Evolutionary conservation across 2,113 vertebrate genomes (phyloP).

Genomic region (Hippocampus zosterae): DNA sequence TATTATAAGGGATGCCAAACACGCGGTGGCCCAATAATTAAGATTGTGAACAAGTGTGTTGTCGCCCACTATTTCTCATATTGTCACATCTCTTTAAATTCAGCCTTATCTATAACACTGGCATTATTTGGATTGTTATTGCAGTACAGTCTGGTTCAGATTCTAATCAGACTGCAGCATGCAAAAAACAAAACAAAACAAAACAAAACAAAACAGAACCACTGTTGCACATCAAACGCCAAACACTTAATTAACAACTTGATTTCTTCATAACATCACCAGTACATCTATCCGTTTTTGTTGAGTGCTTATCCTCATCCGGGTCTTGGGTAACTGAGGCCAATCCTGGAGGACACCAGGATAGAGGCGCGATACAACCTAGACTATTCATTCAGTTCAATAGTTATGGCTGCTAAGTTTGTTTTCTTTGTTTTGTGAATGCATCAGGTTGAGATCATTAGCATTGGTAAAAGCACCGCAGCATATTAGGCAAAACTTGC

Average conservation of each 20-base stretch:
- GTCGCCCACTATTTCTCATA: neutral
- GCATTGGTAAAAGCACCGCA: too few species aligned
- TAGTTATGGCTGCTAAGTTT: too few species aligned
- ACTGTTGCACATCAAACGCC: neutral
- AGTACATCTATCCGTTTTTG: too few species aligned
- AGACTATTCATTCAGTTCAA: too few species aligned
- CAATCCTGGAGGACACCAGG: too few species aligned
- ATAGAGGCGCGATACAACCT: too few species aligned
- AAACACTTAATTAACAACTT: neutral
- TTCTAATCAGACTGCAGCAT: neutral
- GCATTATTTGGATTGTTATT: neutral
- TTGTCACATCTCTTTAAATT: neutral
- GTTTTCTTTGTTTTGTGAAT: too few species aligned
- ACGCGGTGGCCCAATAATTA: neutral
- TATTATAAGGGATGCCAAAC: conserved; percentile 1
- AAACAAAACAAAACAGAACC: neutral
- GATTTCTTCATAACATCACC: neutral
- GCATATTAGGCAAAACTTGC: too few species aligned
- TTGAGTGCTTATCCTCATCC: too few species aligned
- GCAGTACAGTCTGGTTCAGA: neutral
- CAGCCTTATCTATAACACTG: neutral
- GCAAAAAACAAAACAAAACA: neutral
- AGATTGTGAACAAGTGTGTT: conserved; percentile 2
- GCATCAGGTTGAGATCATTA: too few species aligned
- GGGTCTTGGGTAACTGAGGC: too few species aligned